A percentile compares a stretch with the other conserved stretches of the same genome.
Evolutionary conservation across 2,888 invertebrate species (phyloP).

Genomic region (Clitarchus hookeri): DNA sequence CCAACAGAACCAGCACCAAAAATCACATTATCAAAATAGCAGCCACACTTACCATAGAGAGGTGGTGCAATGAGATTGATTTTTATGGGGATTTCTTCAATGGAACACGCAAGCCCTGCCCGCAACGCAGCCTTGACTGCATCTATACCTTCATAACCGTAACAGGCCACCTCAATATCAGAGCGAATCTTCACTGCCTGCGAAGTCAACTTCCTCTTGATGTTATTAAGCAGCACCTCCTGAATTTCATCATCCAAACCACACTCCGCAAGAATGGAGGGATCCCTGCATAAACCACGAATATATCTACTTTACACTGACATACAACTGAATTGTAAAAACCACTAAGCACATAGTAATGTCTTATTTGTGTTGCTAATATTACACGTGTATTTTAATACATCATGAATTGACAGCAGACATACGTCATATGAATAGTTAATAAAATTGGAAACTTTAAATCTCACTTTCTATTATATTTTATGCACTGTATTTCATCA

Average conservation of each 20-base stretch:
- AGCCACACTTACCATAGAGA: conserved; percentile 70
- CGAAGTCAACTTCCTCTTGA: conserved; percentile 93
- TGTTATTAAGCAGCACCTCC: conserved; percentile 90
- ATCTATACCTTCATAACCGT: conserved; percentile 98
- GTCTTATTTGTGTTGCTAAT: too few relatives aligned
- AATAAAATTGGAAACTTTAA: too few relatives aligned
- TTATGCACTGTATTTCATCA: too few relatives aligned
- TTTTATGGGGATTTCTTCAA: conserved; percentile 93
- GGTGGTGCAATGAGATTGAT: conserved; percentile 99
- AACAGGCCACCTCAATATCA: conserved; percentile 92
- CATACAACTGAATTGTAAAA: too few relatives aligned
- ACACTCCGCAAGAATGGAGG: conserved; percentile 93
- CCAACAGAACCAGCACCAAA: too few relatives aligned
- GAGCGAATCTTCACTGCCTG: conserved; percentile 96
- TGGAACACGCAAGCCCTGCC: conserved; percentile 87
- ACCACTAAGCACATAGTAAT: too few relatives aligned
- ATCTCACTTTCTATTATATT: too few relatives aligned
- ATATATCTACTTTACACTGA: too few relatives aligned
- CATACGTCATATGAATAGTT: too few relatives aligned
- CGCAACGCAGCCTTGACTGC: conserved; percentile 93
- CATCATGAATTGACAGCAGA: too few relatives aligned
- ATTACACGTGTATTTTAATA: too few relatives aligned
- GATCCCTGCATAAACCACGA: conserved; percentile 73
- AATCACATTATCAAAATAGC: conserved; percentile 29
- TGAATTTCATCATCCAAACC: conserved; percentile 91